A percentile compares a stretch with the other conserved stretches of the same genome.
Conservation (phyloP, 2,888 invertebrate species). For the Lycaena phlaeas region DNA sequence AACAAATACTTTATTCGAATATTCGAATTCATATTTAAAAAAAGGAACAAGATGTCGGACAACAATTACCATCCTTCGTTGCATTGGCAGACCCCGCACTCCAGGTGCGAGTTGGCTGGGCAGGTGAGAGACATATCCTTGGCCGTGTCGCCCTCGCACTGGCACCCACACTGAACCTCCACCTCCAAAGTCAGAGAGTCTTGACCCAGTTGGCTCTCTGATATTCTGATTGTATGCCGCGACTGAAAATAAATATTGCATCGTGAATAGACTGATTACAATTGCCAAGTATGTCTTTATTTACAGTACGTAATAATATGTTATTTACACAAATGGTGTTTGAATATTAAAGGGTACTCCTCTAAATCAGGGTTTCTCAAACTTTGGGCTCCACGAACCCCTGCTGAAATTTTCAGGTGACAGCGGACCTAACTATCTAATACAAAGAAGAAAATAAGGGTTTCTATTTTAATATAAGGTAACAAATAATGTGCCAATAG, state of each 20-base stretch:
- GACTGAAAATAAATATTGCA: constrained; percentile 29
- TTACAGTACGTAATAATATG: no score
- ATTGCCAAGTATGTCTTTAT: no score
- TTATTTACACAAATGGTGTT: no score
- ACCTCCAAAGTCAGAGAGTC: constrained; percentile 79
- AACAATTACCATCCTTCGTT: constrained; percentile 72
- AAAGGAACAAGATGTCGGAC: neutral
- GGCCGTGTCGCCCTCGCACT: constrained; percentile 59
- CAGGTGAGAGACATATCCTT: constrained; percentile 42
- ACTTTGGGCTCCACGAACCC: no score
- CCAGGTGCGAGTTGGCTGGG: constrained; percentile 69
- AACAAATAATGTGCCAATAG: no score
- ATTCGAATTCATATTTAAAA: neutral
- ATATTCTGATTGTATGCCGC: constrained; percentile 73
- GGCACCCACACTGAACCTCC: constrained; percentile 82
- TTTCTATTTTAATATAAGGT: no score
- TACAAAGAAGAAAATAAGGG: no score
- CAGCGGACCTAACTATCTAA: no score
- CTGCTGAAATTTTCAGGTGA: no score
- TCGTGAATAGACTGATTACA: constrained; percentile 3
- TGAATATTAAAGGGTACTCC: no score
- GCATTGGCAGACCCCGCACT: constrained; percentile 78
- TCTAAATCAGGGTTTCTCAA: no score
- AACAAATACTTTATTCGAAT: no score
- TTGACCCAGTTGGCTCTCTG: constrained; percentile 84